These are phyloP conservation scores for Potamarius usumacintae DNA, from an alignment of 2,113 vertebrate genomes.

Conservation along the genomic window DNA sequence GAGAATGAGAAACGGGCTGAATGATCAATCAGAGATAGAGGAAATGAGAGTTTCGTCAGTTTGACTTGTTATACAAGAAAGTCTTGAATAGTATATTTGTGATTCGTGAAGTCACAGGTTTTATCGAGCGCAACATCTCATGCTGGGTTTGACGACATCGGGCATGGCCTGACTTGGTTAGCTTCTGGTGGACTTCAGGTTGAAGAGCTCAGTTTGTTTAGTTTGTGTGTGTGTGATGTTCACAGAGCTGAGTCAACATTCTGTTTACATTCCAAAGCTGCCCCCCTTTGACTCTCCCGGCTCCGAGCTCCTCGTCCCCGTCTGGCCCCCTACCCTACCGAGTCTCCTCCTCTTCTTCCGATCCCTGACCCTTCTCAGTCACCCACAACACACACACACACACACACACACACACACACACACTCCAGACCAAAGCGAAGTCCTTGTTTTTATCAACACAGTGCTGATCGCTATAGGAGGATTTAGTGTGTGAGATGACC, in stretches of 20 bases:
- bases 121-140: background rate
- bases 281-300: conserved; percentile 22
- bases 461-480: background rate
- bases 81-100: background rate
- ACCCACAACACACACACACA: conserved; percentile 7
- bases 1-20: conserved; percentile 7
- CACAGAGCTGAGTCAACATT: conserved; percentile 42
- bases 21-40: background rate
- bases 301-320: conserved; percentile 22
- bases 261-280: conserved; percentile 53
- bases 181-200: background rate
- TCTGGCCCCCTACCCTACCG: conserved; percentile 23
- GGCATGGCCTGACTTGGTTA: conserved; percentile 17
- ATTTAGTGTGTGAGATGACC: background rate
- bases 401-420: conserved; percentile 3
- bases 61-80: background rate
- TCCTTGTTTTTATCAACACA: background rate
- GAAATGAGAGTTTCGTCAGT: background rate
- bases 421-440: background rate
- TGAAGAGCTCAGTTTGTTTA: conserved; percentile 39
- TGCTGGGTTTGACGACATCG: background rate
- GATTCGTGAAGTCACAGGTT: background rate
- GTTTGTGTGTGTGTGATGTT: conserved; percentile 30
- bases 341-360: conserved; percentile 15
- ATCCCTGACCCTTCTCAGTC: conserved; percentile 28